Base-by-base conservation (phyloP, 2,888 invertebrate species). In the Limnephilus auricula region DNA sequence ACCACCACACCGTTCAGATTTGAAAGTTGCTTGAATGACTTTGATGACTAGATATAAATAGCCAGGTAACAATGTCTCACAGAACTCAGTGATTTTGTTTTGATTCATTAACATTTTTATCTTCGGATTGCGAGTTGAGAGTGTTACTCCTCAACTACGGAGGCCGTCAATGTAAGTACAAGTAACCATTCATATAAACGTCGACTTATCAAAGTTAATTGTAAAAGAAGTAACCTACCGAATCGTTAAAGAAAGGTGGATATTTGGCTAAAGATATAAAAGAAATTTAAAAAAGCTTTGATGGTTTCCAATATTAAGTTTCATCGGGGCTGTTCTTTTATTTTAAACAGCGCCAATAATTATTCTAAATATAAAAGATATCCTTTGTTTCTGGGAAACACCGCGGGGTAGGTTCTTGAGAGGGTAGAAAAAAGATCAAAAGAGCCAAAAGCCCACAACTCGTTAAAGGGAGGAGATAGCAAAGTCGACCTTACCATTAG, bases 401-500 rank as follows among this genome's bases (percentile, higher is more conserved):
- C n/a, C 65, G 65, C n/a, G 65, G 65, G 65, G 65, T 31, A 2
- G 32, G 80, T 18, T 32, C 80, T 80, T 80, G 30, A 15, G 32
- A 80, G 80, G 32, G 31, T 80, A 32, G 31, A 80, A 80, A 84
- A 40, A 84, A 82, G 32, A 85, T 30, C 30, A 40, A 85, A 40
- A 40, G 65, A 86, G 86, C 32, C 86, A 32, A 50, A 86, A 86
- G 65, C 86, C 50, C 84, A 25, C 86, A 65, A 92, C 92, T 92
- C 92, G 92, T 90, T 92, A 92, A 91, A 45, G 85, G 89, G 82
- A 92, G 92, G 90, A 91, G 91, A 90, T 89, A 90, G n/a, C 65
- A 91, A 79, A 91, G 92, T 92, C 87, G 92, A 92, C 92, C 89
- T 92, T 84, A 89, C 91, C 92, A 92, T 92, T 92, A 91, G 31